These are phyloP conservation scores for Maniola hyperantus DNA, from an alignment of 2,888 invertebrate genomes.

Conservation along the genomic window DNA sequence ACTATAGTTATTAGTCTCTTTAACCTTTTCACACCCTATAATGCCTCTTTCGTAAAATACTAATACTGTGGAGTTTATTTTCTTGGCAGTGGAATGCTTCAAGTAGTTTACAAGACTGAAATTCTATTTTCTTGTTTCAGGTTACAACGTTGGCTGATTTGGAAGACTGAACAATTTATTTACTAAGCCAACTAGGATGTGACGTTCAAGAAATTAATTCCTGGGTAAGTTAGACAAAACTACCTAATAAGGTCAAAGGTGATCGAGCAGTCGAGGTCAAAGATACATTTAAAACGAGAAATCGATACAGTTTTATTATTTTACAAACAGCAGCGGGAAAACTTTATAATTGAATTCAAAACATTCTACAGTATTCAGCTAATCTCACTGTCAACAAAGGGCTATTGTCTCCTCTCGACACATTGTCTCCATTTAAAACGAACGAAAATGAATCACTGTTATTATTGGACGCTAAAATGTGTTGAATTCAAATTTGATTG, in stretches of 20 bases:
- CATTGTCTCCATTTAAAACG: slow-evolving; percentile 78
- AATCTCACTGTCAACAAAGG: slow-evolving; percentile 79
- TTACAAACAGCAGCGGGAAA: slow-evolving; percentile 75
- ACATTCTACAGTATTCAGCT: slow-evolving; percentile 80
- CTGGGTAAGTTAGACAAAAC: slow-evolving; percentile 54
- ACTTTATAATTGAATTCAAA: slow-evolving; percentile 72
- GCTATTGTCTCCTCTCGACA: slow-evolving; percentile 75
- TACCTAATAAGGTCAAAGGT: slow-evolving; percentile 25
- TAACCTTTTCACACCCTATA: too few relatives aligned
- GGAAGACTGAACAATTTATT: slow-evolving; percentile 74
- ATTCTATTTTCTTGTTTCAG: slow-evolving; percentile 66
- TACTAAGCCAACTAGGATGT: slow-evolving; percentile 66
- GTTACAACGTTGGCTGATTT: slow-evolving; percentile 65
- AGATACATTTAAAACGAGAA: slow-evolving; percentile 21
- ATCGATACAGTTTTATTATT: slow-evolving; percentile 48
- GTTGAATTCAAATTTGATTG: slow-evolving; percentile 75
- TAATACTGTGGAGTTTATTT: too few relatives aligned
- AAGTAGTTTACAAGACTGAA: too few relatives aligned
- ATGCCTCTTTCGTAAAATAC: too few relatives aligned
- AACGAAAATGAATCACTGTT: slow-evolving; percentile 78
- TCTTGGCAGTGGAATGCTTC: too few relatives aligned
- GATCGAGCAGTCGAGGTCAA: slow-evolving; percentile 19
- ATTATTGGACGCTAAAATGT: slow-evolving; percentile 76
- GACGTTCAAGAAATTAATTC: slow-evolving; percentile 64
- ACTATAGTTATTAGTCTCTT: too few relatives aligned